These are phyloP conservation scores for Amblyjoppa fuscipennis DNA, from an alignment of 2,888 invertebrate species.

Conservation along the genomic window DNA sequence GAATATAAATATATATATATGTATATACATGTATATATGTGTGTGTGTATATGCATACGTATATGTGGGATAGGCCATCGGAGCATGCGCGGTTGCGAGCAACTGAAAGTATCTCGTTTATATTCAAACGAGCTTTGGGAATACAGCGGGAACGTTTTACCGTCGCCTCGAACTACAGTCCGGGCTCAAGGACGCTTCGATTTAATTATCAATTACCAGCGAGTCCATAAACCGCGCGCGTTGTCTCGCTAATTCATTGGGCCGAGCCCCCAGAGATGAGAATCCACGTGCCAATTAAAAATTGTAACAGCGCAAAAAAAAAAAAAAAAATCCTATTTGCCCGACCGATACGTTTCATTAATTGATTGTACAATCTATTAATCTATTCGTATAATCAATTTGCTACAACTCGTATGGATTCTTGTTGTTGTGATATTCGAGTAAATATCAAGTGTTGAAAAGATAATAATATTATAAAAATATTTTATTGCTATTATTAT, in stretches of 20 bases:
- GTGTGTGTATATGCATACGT: neutral
- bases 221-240: slow-evolving; percentile 54
- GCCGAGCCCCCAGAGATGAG: neutral
- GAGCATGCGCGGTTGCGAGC: neutral
- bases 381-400: neutral
- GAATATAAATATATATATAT: neutral
- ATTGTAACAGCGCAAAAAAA: neutral
- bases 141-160: slow-evolving; percentile 23
- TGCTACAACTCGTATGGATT: neutral
- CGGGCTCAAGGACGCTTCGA: neutral
- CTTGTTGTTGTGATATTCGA: too few relatives aligned
- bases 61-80: neutral
- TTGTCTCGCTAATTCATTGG: slow-evolving; percentile 26
- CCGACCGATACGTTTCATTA: neutral
- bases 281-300: neutral
- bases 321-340: neutral
- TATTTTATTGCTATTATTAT: neutral
- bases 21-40: neutral
- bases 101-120: slow-evolving; percentile 55
- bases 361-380: neutral
- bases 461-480: neutral
- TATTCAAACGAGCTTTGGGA: slow-evolving; percentile 58
- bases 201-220: slow-evolving; percentile 65
- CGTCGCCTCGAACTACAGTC: slow-evolving; percentile 6
- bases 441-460: too few relatives aligned